These are phyloP conservation scores for Ctenochaetus hawaiiensis DNA, from an alignment of 2,797 vertebrate species.

Conservation along the genomic window DNA sequence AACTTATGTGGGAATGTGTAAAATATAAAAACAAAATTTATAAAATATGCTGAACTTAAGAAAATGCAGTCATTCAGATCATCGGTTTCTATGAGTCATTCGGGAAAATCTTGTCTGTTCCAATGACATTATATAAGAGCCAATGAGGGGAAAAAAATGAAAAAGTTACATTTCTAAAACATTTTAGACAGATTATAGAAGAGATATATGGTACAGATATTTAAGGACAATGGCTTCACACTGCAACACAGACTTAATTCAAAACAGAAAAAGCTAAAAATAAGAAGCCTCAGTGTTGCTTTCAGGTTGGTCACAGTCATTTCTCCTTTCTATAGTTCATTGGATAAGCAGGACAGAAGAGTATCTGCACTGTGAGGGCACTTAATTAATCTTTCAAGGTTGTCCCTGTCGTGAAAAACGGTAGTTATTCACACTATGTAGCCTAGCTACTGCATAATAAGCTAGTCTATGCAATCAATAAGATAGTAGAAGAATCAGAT, in stretches of 20 bases:
- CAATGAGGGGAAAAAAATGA: neutral
- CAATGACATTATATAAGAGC: neutral
- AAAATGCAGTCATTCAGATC: neutral
- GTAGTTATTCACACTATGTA: no score
- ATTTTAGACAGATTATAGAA: neutral
- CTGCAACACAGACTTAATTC: no score
- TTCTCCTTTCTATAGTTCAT: neutral
- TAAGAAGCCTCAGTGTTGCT: neutral
- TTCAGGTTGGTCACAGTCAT: neutral
- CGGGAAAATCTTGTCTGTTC: neutral
- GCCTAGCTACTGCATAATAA: no score
- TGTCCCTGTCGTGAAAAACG: no score
- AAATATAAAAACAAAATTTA: neutral
- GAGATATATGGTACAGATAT: neutral
- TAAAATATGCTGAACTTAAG: neutral
- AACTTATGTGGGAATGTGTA: no score
- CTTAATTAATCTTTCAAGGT: no score
- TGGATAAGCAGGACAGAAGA: no score
- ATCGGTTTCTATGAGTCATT: neutral
- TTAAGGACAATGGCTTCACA: neutral
- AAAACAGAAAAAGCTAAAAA: neutral
- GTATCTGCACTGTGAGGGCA: no score
- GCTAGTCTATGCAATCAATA: no score
- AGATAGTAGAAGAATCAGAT: no score
- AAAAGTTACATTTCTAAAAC: no score